Evolutionary conservation across 1,140 invertebrate species (phyloP).

Genomic region (Nebria ingens): DNA sequence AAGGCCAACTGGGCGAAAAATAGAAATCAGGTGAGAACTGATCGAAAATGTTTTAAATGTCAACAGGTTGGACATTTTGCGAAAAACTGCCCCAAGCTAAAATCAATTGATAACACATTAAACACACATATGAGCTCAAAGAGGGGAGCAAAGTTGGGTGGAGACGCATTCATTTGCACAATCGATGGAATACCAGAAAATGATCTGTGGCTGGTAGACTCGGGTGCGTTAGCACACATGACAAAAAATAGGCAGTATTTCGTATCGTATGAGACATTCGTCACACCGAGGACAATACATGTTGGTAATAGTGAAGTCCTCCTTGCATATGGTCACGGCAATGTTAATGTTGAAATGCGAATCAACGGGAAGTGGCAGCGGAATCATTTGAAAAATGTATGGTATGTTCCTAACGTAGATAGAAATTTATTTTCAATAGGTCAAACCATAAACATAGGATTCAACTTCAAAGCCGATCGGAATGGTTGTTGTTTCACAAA

Average conservation of each 20-base stretch:
- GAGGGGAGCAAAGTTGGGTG: no score
- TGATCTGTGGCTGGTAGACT: slow-evolving; percentile 16
- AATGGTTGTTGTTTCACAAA: neutral
- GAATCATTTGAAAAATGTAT: slow-evolving; percentile 15
- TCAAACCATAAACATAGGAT: neutral
- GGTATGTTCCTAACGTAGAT: slow-evolving; percentile 15
- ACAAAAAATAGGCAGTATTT: slow-evolving; percentile 18
- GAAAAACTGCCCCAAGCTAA: no score
- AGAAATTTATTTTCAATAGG: slow-evolving; percentile 10
- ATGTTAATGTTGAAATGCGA: neutral
- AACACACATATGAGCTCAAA: no score
- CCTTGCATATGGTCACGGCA: neutral
- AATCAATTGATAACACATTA: no score
- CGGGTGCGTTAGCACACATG: slow-evolving; percentile 17
- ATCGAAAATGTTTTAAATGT: no score
- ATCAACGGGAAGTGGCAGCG: slow-evolving; percentile 11
- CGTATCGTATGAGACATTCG: slow-evolving; percentile 15
- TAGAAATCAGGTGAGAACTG: no score
- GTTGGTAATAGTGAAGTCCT: neutral
- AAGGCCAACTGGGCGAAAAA: no score
- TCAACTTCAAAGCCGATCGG: neutral
- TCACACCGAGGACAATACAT: slow-evolving; percentile 13
- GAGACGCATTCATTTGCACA: no score
- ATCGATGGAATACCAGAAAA: no score
- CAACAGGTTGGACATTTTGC: no score